Evolutionary conservation across 2,113 vertebrate genomes (phyloP).

Genomic region (Elanoides forficatus): DNA sequence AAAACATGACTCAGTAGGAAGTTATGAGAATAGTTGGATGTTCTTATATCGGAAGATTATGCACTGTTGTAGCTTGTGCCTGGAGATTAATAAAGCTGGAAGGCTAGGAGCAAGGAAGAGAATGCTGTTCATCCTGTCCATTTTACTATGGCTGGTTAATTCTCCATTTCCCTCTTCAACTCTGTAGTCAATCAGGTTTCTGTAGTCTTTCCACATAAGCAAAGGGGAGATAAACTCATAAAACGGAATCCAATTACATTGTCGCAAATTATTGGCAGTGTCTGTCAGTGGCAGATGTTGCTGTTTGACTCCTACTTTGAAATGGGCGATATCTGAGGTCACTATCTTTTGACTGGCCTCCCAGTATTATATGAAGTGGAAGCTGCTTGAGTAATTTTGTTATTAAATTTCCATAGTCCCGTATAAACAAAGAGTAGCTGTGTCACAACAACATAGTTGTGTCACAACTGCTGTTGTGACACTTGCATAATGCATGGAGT

Average conservation of each 20-base stretch:
- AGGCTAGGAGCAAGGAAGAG: neutral
- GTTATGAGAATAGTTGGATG: neutral
- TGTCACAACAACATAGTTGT: too few species aligned
- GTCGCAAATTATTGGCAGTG: neutral
- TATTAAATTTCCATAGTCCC: neutral
- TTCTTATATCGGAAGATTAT: neutral
- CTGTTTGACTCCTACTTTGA: neutral
- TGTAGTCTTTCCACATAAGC: neutral
- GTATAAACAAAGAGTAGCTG: neutral
- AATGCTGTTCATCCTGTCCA: neutral
- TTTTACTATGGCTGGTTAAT: neutral
- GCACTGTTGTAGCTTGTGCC: neutral
- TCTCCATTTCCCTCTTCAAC: neutral
- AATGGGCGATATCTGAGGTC: neutral
- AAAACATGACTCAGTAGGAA: neutral
- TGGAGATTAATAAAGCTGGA: neutral
- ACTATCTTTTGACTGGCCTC: neutral
- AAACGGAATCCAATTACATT: neutral
- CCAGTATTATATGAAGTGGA: neutral
- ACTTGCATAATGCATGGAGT: neutral
- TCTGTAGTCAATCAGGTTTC: neutral
- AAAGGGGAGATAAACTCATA: accelerated
- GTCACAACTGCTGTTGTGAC: neutral
- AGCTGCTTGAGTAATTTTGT: neutral
- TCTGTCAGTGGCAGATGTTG: neutral